Base-by-base conservation (phyloP, 2,888 invertebrate species). In the Diloba caeruleocephala region DNA sequence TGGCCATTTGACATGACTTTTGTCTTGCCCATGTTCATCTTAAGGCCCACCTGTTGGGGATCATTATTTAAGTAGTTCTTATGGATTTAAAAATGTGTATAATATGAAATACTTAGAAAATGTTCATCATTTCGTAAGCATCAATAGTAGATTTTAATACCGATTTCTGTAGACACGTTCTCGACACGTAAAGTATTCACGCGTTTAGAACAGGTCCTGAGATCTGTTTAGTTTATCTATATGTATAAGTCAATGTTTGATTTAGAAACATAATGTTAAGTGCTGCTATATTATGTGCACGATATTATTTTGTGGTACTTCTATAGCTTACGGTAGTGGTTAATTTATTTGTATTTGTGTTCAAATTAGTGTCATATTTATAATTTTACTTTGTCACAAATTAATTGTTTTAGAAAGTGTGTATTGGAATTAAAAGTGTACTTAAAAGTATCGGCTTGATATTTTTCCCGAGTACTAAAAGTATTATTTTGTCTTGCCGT, bases 301-400 rank as follows among this genome's bases (percentile, higher is more conserved):
- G 59, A 57, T 61, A 53, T 66, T 61, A 71, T 44, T 64, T 64
- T 62, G 60, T 60, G 57, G 61, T 62, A 60, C 58, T 61, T 51
- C 37, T 58, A 58, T 68, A 67, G 52, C 43, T 48, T 63, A 62
- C 34, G 56, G 59, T 81, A 80, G 75, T 64, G 48, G 43, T 75
- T 80, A 79, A 81, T 79, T 81, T 82, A 80, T 82, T 83, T 78
- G 83, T 78, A 74, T 82, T 82, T 92, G 92, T 92, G 92, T 92
- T 92, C 92, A 92, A 89, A 87, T 83, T 89, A 87, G 92, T 92
- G 92, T 92, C 92, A 92, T 92, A 91, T 89, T 85, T 84, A 79
- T 82, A 82, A 62, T 78, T 68, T 73, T 79, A 79, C 68, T 58
- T 59, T 82, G 87, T 89, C 91, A 85, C 88, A 89, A 87, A 82